These are phyloP conservation scores for Xestoiulus laeticollis DNA, from an alignment of 2,888 invertebrate genomes.

Conservation along the genomic window DNA sequence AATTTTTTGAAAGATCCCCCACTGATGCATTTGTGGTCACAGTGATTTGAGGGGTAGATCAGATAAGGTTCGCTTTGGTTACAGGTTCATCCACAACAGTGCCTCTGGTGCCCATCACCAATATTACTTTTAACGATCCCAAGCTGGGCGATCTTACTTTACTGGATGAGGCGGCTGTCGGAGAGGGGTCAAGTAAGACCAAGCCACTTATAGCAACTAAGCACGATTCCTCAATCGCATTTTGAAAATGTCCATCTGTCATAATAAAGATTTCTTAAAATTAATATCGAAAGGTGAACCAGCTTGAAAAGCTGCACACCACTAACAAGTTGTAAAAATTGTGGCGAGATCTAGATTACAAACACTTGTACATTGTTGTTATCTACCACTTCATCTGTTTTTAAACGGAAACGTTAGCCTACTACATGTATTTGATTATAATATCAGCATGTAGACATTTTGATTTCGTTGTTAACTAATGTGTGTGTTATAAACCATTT, in stretches of 20 bases:
- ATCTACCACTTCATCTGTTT: no score
- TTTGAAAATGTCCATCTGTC: not conserved
- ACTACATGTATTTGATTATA: no score
- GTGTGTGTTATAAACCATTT: no score
- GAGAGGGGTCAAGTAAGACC: slow-evolving; percentile 1
- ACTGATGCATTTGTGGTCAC: not conserved
- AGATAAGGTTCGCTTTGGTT: not conserved
- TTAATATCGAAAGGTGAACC: not conserved
- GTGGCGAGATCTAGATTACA: no score
- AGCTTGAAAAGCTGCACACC: not conserved
- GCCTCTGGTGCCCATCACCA: not conserved
- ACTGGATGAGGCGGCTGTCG: not conserved
- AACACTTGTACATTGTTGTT: no score
- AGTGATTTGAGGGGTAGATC: not conserved
- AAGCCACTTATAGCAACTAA: not conserved
- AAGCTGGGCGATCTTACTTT: not conserved
- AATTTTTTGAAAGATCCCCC: not conserved
- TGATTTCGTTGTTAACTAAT: no score
- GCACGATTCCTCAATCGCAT: not conserved
- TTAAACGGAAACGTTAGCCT: no score
- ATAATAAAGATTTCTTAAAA: not conserved
- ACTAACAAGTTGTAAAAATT: not conserved
- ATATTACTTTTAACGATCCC: not conserved
- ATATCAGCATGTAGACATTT: no score
- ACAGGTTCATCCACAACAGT: not conserved